phyloP scores from a whole-genome alignment of 2,113 vertebrate genomes.

The Aegypius monachus region DNA sequence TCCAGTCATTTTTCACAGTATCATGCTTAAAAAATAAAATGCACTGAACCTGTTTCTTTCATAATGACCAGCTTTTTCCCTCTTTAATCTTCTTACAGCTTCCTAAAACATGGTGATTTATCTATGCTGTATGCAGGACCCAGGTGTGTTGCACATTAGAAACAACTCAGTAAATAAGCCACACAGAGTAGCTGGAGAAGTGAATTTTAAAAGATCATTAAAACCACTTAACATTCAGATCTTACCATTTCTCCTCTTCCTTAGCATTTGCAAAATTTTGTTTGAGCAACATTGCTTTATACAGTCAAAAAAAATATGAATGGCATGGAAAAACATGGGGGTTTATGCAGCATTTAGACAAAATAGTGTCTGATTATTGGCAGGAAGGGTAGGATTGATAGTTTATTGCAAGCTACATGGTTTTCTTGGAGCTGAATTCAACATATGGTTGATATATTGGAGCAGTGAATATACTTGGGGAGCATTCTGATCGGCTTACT shows the following conservation, averaged over 20 bases:
- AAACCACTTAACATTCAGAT: slow-evolving; percentile 34
- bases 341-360: background rate
- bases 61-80: slow-evolving; percentile 12
- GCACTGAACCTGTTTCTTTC: slow-evolving; percentile 48
- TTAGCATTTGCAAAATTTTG: background rate
- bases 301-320: background rate
- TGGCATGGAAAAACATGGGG: background rate
- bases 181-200: background rate
- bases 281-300: background rate
- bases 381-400: background rate
- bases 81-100: slow-evolving; percentile 43
- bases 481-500: background rate
- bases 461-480: background rate
- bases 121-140: background rate
- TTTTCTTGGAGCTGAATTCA: background rate
- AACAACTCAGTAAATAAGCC: slow-evolving; percentile 29
- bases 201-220: slow-evolving; percentile 29
- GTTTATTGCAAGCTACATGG: background rate
- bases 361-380: background rate
- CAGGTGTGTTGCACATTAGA: slow-evolving; percentile 24
- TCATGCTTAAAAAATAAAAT: slow-evolving; percentile 61
- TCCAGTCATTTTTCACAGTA: slow-evolving; percentile 50
- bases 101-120: slow-evolving; percentile 32
- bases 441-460: background rate
- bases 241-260: background rate